These are phyloP conservation scores for Xyliphius kryptos DNA, from an alignment of 2,113 vertebrate genomes.

Conservation along the genomic window DNA sequence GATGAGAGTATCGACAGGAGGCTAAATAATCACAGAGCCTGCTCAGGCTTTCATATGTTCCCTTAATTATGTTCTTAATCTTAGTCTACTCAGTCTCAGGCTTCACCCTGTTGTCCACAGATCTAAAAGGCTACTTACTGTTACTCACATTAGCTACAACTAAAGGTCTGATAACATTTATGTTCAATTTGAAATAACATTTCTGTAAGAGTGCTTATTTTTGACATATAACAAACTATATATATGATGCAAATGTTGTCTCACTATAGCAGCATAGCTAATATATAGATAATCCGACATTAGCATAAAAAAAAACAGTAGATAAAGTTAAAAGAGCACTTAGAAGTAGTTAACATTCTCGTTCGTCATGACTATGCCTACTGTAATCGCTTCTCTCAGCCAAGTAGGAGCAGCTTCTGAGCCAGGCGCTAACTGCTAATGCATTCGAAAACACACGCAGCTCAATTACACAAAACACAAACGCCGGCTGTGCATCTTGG, in stretches of 20 bases:
- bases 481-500: conserved; percentile 75
- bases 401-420: conserved; percentile 11
- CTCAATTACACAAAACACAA: conserved; percentile 84
- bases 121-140: too few species aligned
- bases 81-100: conserved; percentile 79
- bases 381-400: conserved; percentile 15
- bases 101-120: conserved; percentile 63
- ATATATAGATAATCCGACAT: too few species aligned
- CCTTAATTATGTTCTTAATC: conserved; percentile 99
- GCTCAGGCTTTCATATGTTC: conserved; percentile 89
- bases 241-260: too few species aligned
- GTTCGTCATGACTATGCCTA: conserved; percentile 6
- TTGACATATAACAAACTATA: too few species aligned
- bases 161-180: too few species aligned
- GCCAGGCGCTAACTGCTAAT: conserved; percentile 31
- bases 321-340: conserved; percentile 10
- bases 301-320: too few species aligned
- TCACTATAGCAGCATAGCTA: too few species aligned
- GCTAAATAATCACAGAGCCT: conserved; percentile 96
- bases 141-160: too few species aligned
- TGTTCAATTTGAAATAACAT: too few species aligned
- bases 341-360: conserved; percentile 20
- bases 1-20: conserved; percentile 97
- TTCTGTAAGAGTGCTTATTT: too few species aligned
- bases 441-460: conserved; percentile 73